Evolutionary conservation across 1,140 invertebrate genomes (phyloP).

Genomic region (Wiebesia pumilae): DNA sequence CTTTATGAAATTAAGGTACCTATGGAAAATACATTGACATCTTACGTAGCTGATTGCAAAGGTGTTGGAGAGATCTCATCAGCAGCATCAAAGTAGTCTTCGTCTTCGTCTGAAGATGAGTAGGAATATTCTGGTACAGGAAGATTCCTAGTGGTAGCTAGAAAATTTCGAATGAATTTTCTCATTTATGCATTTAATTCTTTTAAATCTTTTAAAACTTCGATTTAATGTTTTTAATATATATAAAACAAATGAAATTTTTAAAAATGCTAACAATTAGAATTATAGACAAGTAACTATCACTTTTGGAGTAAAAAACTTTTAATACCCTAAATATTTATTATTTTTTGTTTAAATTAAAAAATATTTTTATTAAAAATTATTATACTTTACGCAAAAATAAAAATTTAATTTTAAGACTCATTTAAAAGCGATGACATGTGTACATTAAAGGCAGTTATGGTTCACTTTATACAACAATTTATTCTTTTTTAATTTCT

Average conservation of each 20-base stretch:
- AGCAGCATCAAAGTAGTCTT: constrained; percentile 96
- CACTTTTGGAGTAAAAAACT: too few species aligned
- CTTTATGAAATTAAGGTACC: neutral
- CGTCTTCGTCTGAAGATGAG: constrained; percentile 97
- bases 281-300: too few species aligned
- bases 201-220: neutral
- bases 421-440: too few species aligned
- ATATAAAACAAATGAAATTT: neutral
- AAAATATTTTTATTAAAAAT: too few species aligned
- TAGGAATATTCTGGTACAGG: constrained; percentile 93
- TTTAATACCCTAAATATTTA: too few species aligned
- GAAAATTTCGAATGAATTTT: neutral
- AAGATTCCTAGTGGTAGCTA: constrained; percentile 70
- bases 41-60: constrained; percentile 51
- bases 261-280: neutral
- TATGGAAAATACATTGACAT: neutral
- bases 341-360: too few species aligned
- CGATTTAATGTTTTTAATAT: neutral
- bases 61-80: constrained; percentile 80
- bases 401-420: too few species aligned
- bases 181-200: neutral
- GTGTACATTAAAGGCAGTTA: too few species aligned
- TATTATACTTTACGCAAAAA: too few species aligned
- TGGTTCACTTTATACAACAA: too few species aligned
- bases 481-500: too few species aligned